These are phyloP conservation scores for Conchocele bisecta DNA, from an alignment of 2,888 invertebrate species.

Conservation along the genomic window DNA sequence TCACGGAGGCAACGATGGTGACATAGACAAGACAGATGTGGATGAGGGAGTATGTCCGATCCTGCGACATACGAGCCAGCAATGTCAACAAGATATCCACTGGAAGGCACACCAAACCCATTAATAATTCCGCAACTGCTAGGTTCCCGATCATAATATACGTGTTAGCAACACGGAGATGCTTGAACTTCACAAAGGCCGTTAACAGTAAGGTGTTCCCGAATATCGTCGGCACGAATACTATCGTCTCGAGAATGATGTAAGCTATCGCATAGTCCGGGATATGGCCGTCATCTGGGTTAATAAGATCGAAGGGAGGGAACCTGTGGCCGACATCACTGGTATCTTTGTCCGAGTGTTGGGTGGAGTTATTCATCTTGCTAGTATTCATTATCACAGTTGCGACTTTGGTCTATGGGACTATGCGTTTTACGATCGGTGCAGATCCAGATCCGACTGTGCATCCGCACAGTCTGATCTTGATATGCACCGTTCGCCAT, in stretches of 20 bases:
- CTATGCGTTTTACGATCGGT: too few species aligned
- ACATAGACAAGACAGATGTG: neutral
- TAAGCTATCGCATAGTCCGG: too few species aligned
- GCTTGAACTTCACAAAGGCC: neutral
- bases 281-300: too few species aligned
- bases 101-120: slow-evolving; percentile 4
- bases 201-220: slow-evolving; percentile 3
- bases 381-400: too few species aligned
- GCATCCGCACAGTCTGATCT: too few species aligned
- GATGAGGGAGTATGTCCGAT: neutral
- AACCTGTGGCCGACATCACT: too few species aligned
- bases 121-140: neutral
- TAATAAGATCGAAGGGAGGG: too few species aligned
- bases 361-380: too few species aligned
- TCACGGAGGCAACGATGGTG: neutral
- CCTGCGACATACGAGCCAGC: neutral
- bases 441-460: too few species aligned
- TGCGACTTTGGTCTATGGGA: too few species aligned
- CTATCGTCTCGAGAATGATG: neutral
- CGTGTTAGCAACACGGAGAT: neutral
- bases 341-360: too few species aligned
- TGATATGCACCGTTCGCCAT: too few species aligned
- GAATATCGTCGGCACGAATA: slow-evolving; percentile 3
- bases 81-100: neutral
- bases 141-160: slow-evolving; percentile 9